A percentile compares a stretch with the other conserved stretches of the same genome.
Evolutionary conservation across 2,888 invertebrate genomes (phyloP).

Genomic region (Dasypolia templi): DNA sequence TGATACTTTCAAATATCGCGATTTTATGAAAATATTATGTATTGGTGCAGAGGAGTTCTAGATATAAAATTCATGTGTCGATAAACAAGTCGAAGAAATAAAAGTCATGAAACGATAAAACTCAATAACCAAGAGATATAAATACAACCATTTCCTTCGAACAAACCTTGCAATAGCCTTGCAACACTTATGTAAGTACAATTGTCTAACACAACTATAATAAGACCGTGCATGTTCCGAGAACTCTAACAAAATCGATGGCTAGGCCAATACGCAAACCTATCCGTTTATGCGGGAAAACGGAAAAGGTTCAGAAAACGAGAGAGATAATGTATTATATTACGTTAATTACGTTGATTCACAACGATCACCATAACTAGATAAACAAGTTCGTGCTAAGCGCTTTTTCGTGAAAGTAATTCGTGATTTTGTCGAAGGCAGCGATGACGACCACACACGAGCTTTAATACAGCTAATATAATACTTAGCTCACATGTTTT

Average conservation of each 20-base stretch:
- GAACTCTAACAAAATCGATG: slow-evolving; percentile 54
- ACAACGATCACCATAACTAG: slow-evolving; percentile 43
- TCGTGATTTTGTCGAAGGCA: slow-evolving; percentile 15
- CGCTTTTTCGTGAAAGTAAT: slow-evolving; percentile 28
- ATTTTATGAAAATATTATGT: neutral
- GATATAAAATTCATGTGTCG: neutral
- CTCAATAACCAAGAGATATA: slow-evolving; percentile 4
- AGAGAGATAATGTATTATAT: slow-evolving; percentile 45
- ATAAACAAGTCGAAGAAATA: neutral
- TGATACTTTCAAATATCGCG: neutral
- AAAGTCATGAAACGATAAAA: neutral
- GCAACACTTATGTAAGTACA: slow-evolving; percentile 31
- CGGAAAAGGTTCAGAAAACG: slow-evolving; percentile 16
- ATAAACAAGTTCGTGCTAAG: slow-evolving; percentile 31
- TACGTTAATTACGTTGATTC: slow-evolving; percentile 43
- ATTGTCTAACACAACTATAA: slow-evolving; percentile 35
- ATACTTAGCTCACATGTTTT: slow-evolving; percentile 46
- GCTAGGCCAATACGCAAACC: slow-evolving; percentile 8
- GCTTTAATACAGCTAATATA: slow-evolving; percentile 35
- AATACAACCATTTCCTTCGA: slow-evolving; percentile 15
- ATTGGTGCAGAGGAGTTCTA: neutral
- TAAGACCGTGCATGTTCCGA: slow-evolving; percentile 32
- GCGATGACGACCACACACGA: slow-evolving; percentile 17
- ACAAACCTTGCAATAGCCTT: slow-evolving; percentile 28
- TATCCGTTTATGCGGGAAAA: slow-evolving; percentile 28